A percentile compares a stretch with the other conserved stretches of the same genome.
Evolutionary conservation across 1,140 invertebrate species (phyloP).

Genomic region (Lucilia sericata): DNA sequence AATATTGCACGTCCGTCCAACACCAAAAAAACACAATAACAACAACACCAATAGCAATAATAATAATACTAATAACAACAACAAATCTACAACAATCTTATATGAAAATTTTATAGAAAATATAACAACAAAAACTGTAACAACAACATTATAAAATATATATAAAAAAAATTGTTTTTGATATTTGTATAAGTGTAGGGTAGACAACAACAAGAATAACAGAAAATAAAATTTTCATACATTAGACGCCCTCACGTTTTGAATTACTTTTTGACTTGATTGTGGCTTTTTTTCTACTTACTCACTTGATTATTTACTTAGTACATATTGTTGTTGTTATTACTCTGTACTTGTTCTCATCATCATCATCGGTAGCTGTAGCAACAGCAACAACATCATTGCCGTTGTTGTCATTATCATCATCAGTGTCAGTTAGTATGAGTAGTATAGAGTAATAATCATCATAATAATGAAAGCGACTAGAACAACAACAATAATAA

Average conservation of each 20-base stretch:
- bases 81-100: slow-evolving; percentile 12
- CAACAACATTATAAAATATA: background rate
- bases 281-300: background rate
- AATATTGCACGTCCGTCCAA: slow-evolving; percentile 15
- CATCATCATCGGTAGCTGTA: background rate
- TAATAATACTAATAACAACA: background rate
- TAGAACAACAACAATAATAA: background rate
- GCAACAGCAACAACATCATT: background rate
- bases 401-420: background rate
- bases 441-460: background rate
- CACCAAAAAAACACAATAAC: background rate
- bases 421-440: slow-evolving; percentile 7
- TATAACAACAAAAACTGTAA: background rate
- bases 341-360: background rate
- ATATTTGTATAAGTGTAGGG: too few species aligned
- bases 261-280: background rate
- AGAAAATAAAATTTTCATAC: slow-evolving; percentile 21
- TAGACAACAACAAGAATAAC: background rate
- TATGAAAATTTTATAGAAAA: slow-evolving; percentile 15
- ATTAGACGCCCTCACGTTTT: slow-evolving; percentile 41
- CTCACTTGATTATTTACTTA: background rate
- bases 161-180: background rate
- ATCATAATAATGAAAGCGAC: background rate
- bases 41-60: background rate
- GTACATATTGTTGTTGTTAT: background rate